These are phyloP conservation scores for Nomada lathburiana DNA, from an alignment of 2,888 invertebrate species.

Conservation along the genomic window DNA sequence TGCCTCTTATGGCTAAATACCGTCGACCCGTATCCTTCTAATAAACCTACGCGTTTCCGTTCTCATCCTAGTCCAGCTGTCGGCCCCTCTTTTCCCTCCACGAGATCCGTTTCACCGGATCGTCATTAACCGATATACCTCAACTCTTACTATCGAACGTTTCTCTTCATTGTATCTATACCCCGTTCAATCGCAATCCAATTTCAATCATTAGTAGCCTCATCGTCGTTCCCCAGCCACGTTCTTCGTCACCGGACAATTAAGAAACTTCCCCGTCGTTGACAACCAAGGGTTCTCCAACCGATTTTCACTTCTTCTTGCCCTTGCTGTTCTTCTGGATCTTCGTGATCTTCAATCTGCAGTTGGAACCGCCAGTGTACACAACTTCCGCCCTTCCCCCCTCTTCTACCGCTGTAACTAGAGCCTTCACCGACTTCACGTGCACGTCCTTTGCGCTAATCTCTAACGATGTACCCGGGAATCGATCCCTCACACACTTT, in stretches of 20 bases:
- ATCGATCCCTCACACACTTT: conserved; percentile 82
- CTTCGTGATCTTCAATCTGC: conserved; percentile 78
- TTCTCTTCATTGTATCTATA: neutral
- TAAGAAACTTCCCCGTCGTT: conserved; percentile 25
- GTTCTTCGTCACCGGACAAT: conserved; percentile 9
- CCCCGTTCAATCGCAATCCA: conserved; percentile 4
- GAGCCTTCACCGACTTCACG: conserved; percentile 80
- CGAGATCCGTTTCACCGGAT: conserved; percentile 61
- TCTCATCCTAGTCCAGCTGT: conserved; percentile 6
- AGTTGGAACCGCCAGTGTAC: conserved; percentile 81
- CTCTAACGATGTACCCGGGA: conserved; percentile 80
- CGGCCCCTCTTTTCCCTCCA: no score
- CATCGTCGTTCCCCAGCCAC: conserved; percentile 1
- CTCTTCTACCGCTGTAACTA: conserved; percentile 81
- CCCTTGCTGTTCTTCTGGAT: conserved; percentile 76
- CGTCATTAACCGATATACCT: conserved; percentile 10
- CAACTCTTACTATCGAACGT: neutral
- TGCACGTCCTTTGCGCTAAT: conserved; percentile 82
- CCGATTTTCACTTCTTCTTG: conserved; percentile 73
- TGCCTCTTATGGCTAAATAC: conserved; percentile 60
- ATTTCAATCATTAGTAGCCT: neutral
- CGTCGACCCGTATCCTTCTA: conserved; percentile 31
- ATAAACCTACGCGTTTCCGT: conserved; percentile 47
- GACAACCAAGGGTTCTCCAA: conserved; percentile 13
- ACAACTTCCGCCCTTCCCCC: conserved; percentile 81